These are phyloP conservation scores for Scalopus aquaticus DNA, from an alignment of 2,113 vertebrate species.

Conservation along the genomic window DNA sequence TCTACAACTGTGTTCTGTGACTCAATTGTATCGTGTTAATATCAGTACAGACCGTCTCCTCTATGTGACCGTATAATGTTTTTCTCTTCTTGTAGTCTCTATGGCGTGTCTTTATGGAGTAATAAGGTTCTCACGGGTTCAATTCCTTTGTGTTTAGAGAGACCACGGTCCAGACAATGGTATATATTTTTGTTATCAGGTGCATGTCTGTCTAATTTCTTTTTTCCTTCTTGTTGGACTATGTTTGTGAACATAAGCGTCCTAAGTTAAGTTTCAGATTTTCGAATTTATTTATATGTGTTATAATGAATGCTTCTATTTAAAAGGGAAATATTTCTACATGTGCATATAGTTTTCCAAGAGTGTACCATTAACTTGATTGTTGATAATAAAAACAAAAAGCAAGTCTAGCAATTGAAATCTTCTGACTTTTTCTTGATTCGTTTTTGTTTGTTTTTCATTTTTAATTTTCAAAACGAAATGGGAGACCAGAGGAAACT, in stretches of 20 bases:
- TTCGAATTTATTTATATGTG: slow-evolving; percentile 99
- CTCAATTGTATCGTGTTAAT: slow-evolving; percentile 99
- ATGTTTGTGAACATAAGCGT: slow-evolving; percentile 94
- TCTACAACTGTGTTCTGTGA: slow-evolving; percentile 98
- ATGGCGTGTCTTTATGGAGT: slow-evolving; percentile 94
- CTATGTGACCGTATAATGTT: slow-evolving; percentile 94
- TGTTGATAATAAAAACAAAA: slow-evolving; percentile 99
- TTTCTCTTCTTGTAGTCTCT: slow-evolving; percentile 93
- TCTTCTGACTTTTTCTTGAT: slow-evolving; percentile 63
- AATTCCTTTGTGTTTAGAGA: slow-evolving; percentile 90
- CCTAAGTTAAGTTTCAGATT: slow-evolving; percentile 95
- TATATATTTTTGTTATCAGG: slow-evolving; percentile 95
- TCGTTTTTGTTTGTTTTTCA: background rate
- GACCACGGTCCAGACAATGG: slow-evolving; percentile 90
- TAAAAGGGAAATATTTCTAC: slow-evolving; percentile 99
- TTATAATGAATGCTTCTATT: slow-evolving; percentile 99
- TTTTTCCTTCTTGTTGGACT: slow-evolving; percentile 84
- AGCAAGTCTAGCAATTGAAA: slow-evolving; percentile 81
- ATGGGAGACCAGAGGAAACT: background rate
- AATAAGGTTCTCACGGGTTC: slow-evolving; percentile 91
- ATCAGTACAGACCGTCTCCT: slow-evolving; percentile 94
- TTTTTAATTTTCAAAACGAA: background rate
- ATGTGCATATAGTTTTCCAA: slow-evolving; percentile 99
- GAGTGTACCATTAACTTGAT: slow-evolving; percentile 99
- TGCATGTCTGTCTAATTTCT: slow-evolving; percentile 91